Percentiles rank a stretch among this genome's conserved stretches.
Evolutionary conservation across 23 tunicate genomes (phyloP).

Genomic region (Corella eumyota): DNA sequence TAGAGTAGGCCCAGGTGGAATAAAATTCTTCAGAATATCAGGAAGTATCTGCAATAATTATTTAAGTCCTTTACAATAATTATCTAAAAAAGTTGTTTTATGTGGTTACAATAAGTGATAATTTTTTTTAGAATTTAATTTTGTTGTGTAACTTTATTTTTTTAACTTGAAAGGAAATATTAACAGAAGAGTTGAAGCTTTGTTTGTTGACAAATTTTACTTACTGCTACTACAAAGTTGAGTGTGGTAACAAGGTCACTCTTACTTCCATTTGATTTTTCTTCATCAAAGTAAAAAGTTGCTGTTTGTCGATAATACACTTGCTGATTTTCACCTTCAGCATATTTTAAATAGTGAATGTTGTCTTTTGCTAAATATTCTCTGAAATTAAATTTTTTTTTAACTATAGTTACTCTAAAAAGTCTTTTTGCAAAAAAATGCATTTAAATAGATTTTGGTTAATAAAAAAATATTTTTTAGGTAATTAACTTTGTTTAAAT

Average conservation of each 20-base stretch:
- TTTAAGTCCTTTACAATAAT: too few relatives aligned
- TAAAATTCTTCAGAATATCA: slow-evolving; percentile 2
- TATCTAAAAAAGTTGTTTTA: too few relatives aligned
- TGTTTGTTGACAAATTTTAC: too few relatives aligned
- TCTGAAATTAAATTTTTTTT: slow-evolving; percentile 7
- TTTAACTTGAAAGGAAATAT: too few relatives aligned
- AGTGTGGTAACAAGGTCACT: slow-evolving; percentile 39
- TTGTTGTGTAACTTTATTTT: too few relatives aligned
- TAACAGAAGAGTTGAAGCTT: too few relatives aligned
- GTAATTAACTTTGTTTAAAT: background rate
- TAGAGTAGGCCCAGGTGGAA: background rate
- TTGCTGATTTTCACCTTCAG: slow-evolving; percentile 13
- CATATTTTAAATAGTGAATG: slow-evolving; percentile 16
- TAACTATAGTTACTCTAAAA: background rate
- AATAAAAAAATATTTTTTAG: background rate
- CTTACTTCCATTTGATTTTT: slow-evolving; percentile 27
- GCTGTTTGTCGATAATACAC: slow-evolving; percentile 38
- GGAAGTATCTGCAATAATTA: slow-evolving; percentile 15
- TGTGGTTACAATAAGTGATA: too few relatives aligned
- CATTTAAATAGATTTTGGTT: too few relatives aligned
- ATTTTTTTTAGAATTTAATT: too few relatives aligned
- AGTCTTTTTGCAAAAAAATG: background rate
- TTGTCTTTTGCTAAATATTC: slow-evolving; percentile 30
- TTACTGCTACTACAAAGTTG: slow-evolving; percentile 35
- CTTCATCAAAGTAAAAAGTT: slow-evolving; percentile 23